Evolutionary conservation across 2,888 invertebrate species (phyloP), one percentile per base, ranked within the genome.

Genomic region (Eristalis pertinax): DNA sequence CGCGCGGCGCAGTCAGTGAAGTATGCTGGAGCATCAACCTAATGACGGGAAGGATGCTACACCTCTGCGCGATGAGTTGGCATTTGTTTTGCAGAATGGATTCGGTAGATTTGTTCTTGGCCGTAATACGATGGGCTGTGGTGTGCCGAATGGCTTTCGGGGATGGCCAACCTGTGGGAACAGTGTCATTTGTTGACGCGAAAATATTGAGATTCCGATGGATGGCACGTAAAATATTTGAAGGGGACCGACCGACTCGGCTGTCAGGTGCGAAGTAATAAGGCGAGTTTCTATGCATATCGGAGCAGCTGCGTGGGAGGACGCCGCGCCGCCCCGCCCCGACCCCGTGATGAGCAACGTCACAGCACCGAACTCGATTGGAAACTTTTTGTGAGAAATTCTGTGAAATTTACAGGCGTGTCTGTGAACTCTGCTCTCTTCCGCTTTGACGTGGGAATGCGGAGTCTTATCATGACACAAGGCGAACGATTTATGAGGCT

Each of bases 141-240:
- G 50, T 70, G 60, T 26, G 41, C 32, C 32, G n/a, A 38, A 7
- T 22, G 32, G 38, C 35, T 60, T 38, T 15, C 11, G 60, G 58
- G 32, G 58, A 70, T n/a, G 62, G 29, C n/a, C n/a, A 1, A 62
- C 72, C 70, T 72, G 19, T 60, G 24, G 26, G 24, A 72, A n/a
- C 26, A 13, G 70, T 58, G 24, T 26, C 60, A 72, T 72, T 41
- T 29, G 13, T 72, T 19, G 62, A n/a, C 41, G n/a, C 5, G 62
- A 13, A 62, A 72, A 72, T 63, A 50, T 73, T 63, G 43, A 43
- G 50, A 73, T 73, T 73, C 62, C 63, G 62, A 73, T 15, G 29
- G 29, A 68, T 68, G 29, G 19, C 67, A 67, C 67, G 67, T 68
- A 68, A 68, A 68, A 50, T 32, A 50, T 50, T 50, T 29, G 64